Evolutionary conservation across 2,888 invertebrate genomes (phyloP).

Genomic region (Gymnosoma rotundatum): DNA sequence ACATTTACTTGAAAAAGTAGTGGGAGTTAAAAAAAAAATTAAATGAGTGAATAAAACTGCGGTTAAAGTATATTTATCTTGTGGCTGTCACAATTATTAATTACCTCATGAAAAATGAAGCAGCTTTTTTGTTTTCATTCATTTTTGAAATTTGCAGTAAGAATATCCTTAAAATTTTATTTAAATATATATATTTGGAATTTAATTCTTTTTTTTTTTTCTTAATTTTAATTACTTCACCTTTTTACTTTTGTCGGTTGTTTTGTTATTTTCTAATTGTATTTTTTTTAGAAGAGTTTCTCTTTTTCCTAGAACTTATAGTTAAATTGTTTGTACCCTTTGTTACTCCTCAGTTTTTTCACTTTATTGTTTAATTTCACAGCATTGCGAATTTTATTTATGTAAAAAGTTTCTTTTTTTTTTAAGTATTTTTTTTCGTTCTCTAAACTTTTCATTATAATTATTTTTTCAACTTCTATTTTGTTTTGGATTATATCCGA

Average conservation of each 20-base stretch:
- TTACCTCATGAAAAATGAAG: conserved; percentile 35
- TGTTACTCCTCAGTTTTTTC: conserved; percentile 19
- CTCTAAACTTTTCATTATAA: conserved; percentile 59
- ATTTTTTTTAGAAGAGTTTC: conserved; percentile 38
- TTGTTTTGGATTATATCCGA: neutral
- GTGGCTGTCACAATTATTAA: conserved; percentile 56
- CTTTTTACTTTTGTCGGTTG: neutral
- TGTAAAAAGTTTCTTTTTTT: conserved; percentile 69
- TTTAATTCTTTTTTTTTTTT: neutral
- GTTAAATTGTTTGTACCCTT: neutral
- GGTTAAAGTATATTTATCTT: conserved; percentile 52
- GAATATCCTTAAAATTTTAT: conserved; percentile 14
- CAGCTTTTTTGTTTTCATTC: neutral
- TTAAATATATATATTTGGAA: conserved; percentile 20
- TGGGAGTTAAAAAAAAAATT: neutral
- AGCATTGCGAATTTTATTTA: conserved; percentile 71
- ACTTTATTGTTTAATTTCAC: conserved; percentile 67
- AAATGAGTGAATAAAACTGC: conserved; percentile 23
- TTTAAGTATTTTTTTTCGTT: conserved; percentile 7
- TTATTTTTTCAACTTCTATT: conserved; percentile 12
- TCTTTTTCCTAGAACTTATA: no score
- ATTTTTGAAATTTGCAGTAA: neutral
- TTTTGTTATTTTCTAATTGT: conserved; percentile 57
- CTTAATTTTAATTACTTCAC: neutral
- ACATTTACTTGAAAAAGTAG: neutral